Conservation (phyloP, 1,140 invertebrate species). For the Drosophila carrolli region DNA sequence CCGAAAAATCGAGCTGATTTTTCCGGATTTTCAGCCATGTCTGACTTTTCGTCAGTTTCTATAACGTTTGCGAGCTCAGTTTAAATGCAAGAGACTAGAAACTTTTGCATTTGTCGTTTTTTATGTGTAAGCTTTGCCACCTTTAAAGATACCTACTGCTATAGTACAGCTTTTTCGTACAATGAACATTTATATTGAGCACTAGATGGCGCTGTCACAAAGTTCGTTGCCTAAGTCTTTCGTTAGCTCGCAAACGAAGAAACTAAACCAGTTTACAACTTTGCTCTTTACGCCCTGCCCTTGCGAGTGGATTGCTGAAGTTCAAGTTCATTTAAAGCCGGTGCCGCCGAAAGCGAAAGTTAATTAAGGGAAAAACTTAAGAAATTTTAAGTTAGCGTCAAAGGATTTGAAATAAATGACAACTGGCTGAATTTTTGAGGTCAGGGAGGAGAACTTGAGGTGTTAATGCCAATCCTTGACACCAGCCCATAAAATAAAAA, state of each 20-base stretch:
- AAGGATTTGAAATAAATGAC: not conserved
- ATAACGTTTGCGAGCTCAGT: too few relatives aligned
- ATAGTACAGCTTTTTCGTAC: not conserved
- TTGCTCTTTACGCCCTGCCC: slow-evolving; percentile 32
- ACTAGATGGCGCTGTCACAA: slow-evolving; percentile 36
- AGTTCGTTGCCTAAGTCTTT: slow-evolving; percentile 68
- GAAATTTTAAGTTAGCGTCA: not conserved
- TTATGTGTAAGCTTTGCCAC: too few relatives aligned
- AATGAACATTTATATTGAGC: not conserved
- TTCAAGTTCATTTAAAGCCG: slow-evolving; percentile 38
- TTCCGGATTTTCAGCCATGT: too few relatives aligned
- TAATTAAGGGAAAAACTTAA: not conserved
- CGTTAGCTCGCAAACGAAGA: slow-evolving; percentile 7
- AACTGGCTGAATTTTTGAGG: not conserved
- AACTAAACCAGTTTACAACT: slow-evolving; percentile 33
- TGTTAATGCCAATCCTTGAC: slow-evolving; percentile 1
- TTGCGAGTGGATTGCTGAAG: slow-evolving; percentile 32
- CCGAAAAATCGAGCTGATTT: too few relatives aligned
- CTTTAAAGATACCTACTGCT: not conserved
- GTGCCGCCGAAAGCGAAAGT: slow-evolving; percentile 36
- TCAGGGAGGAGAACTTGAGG: not conserved
- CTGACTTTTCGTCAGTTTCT: too few relatives aligned
- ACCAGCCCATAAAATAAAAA: not conserved
- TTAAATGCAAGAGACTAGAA: too few relatives aligned
- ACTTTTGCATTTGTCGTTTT: too few relatives aligned